Base-by-base conservation (phyloP, 2,888 invertebrate species). In the Aspidapion aeneum region DNA sequence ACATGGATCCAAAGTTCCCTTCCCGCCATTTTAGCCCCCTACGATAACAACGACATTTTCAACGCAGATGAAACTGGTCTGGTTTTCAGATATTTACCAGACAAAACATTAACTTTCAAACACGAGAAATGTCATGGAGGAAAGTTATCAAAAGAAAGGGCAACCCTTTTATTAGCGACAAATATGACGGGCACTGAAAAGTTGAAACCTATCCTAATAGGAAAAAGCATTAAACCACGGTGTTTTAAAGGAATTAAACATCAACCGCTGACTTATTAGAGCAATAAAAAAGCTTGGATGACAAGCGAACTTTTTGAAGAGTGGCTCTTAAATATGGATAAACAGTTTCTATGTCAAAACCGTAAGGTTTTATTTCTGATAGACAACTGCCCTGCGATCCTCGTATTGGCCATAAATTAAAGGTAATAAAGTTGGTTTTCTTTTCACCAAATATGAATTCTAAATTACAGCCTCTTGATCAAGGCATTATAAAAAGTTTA, bases 181-280 rank as follows among this genome's bases (percentile, higher is more conserved):
- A 77, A 75, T n/a, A 72, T 71, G 69, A 71, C 64, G 59, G 75
- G 76, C 7, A 69, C 72, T 18, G 71, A 73, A 66, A 77, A 77
- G 74, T 69, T 68, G 60, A 71, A 71, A 62, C 69, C 66, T 55
- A 58, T 75, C 1, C 58, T 75, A 16, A 75, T 77, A 49, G 75
- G 76, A 54, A 77, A 75, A 71, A 62, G 72, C 18, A 67, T 69
- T 62, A 73, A 74, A 64, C 74, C 76, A 12, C 63, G 71, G 60
- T 75, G 73, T 68, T 77, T 76, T 64, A 21, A 52, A 56, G 57
- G 72, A 22, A 58, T 66, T 57, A 56, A 58, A 18, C 17, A 54
- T 54, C 35, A 22, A 35, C 60, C 55, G 3, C 5, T 35, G 12
- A 35, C 35, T 12, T 35, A 35, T 35, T 7, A 7, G 35, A 7